Evolutionary conservation across 2,113 vertebrate species (phyloP).

Genomic region (Upupa epops): DNA sequence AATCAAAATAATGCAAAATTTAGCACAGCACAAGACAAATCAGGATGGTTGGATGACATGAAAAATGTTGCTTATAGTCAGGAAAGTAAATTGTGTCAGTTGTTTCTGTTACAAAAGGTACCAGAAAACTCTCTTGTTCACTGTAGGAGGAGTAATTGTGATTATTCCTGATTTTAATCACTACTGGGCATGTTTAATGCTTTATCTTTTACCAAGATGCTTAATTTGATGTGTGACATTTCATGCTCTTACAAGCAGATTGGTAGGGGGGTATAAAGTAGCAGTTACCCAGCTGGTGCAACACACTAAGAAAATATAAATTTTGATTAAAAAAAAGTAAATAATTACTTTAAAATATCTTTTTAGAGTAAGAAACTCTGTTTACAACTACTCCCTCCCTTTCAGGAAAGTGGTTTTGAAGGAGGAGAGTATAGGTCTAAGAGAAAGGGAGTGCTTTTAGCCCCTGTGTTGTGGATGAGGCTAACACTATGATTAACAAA

Average conservation of each 20-base stretch:
- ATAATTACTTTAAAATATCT: background rate
- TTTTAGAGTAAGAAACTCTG: background rate
- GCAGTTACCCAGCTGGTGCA: background rate
- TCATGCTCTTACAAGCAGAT: background rate
- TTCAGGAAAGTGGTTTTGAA: background rate
- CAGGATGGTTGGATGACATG: background rate
- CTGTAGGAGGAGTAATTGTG: background rate
- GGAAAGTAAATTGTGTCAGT: background rate
- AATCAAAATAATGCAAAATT: background rate
- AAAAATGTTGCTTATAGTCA: background rate
- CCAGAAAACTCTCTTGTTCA: background rate
- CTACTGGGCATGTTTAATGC: background rate
- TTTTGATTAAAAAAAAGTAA: background rate
- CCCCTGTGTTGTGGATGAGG: too few relatives aligned
- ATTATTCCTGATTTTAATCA: background rate
- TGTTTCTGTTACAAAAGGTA: background rate
- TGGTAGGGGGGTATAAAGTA: background rate
- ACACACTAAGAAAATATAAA: accelerated
- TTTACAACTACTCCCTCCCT: background rate
- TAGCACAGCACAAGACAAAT: background rate
- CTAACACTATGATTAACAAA: background rate
- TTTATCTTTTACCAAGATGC: background rate
- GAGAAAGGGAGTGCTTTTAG: background rate
- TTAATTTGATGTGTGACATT: background rate
- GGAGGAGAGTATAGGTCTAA: background rate